phyloP scores from a whole-genome alignment of 2,113 vertebrate species.

The Oncorhynchus masou region DNA sequence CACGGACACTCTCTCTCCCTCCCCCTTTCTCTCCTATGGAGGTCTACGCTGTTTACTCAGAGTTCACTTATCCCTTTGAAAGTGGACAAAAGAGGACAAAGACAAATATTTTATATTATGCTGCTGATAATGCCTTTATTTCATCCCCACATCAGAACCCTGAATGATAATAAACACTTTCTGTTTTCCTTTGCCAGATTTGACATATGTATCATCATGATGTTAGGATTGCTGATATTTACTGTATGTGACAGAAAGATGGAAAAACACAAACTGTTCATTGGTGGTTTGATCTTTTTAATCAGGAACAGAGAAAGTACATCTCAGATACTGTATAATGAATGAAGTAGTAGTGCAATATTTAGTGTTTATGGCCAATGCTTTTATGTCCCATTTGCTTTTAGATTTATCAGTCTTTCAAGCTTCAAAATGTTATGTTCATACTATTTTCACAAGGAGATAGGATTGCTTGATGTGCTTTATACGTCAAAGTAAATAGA shows the following conservation, averaged over 20 bases:
- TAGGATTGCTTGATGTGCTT: no score
- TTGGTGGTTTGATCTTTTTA: constrained; percentile 14
- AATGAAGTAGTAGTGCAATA: no score
- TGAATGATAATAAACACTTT: constrained; percentile 31
- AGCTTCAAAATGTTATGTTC: no score
- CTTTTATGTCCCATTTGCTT: no score
- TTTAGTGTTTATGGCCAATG: no score
- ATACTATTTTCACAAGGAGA: no score
- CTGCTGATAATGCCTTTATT: constrained; percentile 37
- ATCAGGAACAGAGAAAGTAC: not conserved
- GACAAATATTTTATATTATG: constrained; percentile 32
- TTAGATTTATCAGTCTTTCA: no score
- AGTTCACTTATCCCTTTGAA: constrained; percentile 25
- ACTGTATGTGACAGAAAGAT: not conserved
- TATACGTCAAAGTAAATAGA: no score
- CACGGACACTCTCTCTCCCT: not conserved
- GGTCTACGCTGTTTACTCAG: constrained; percentile 2
- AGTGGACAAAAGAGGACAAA: constrained; percentile 33
- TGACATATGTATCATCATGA: constrained; percentile 13
- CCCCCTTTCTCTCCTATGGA: constrained; percentile 1
- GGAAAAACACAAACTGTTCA: constrained; percentile 13
- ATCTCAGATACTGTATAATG: not conserved
- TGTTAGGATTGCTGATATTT: not conserved
- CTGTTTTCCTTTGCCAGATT: constrained; percentile 27
- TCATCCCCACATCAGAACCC: constrained; percentile 5